Percentiles rank a stretch among this genome's conserved stretches.
Conservation (phyloP, 2,888 invertebrate genomes). For the Oscheius sp. region DNA sequence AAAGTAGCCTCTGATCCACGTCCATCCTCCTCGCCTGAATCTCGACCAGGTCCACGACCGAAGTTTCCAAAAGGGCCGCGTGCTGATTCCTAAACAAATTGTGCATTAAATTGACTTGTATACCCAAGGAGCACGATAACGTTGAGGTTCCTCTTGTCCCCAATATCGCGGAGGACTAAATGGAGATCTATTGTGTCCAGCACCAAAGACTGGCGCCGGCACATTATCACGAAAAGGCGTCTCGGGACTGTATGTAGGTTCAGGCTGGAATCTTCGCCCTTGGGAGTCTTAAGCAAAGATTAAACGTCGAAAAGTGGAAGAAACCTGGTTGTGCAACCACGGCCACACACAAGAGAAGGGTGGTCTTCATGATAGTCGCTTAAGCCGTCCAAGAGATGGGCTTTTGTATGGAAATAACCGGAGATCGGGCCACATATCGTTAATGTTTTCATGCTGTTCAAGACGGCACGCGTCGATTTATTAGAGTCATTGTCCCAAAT, state of each 20-base stretch:
- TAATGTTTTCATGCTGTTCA: slow-evolving; percentile 1
- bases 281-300: background rate
- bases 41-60: slow-evolving; percentile 21
- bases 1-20: slow-evolving; percentile 28
- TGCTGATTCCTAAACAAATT: background rate
- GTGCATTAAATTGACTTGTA: background rate
- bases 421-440: slow-evolving; percentile 14
- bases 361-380: background rate
- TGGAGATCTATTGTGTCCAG: slow-evolving; percentile 1
- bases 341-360: slow-evolving; percentile 6
- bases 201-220: slow-evolving; percentile 14
- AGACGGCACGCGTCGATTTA: slow-evolving; percentile 20
- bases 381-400: background rate
- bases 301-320: background rate
- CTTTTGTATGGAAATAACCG: slow-evolving; percentile 17
- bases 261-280: slow-evolving; percentile 1
- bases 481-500: slow-evolving; percentile 12
- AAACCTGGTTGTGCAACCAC: slow-evolving; percentile 8
- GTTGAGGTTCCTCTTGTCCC: background rate
- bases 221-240: slow-evolving; percentile 39
- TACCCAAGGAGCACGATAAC: slow-evolving; percentile 11
- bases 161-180: slow-evolving; percentile 2
- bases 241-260: slow-evolving; percentile 42
- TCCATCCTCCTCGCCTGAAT: slow-evolving; percentile 27
- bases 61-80: slow-evolving; percentile 16